phyloP scores from a whole-genome alignment of 2,113 vertebrate species.

The Myotis yumanensis region DNA sequence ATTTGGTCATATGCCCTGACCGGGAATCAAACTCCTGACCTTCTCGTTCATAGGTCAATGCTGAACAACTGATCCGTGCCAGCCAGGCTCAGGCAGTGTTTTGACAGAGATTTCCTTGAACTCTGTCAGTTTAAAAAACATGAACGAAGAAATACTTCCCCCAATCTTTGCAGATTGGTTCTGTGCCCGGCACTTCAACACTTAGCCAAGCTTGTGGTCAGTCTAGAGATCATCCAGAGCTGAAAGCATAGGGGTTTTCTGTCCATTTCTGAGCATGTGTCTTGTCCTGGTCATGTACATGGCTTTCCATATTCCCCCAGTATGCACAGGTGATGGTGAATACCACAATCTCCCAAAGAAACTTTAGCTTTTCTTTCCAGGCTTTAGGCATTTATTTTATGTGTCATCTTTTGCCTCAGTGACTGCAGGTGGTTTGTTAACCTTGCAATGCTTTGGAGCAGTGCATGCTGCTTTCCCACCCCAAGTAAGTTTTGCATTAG shows the following conservation, averaged over 20 bases:
- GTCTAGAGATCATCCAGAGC: neutral
- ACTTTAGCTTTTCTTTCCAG: neutral
- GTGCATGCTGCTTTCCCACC: neutral
- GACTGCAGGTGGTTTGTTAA: neutral
- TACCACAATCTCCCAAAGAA: neutral
- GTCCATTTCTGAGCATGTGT: neutral
- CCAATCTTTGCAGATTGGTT: neutral
- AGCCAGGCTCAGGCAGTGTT: neutral
- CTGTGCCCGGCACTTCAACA: neutral
- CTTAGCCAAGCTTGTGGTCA: neutral
- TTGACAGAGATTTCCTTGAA: neutral
- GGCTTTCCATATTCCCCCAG: neutral
- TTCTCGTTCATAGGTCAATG: too few relatives aligned
- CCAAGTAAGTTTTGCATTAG: neutral
- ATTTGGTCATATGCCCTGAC: too few relatives aligned
- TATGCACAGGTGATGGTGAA: neutral
- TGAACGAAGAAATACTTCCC: neutral
- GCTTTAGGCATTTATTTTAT: neutral
- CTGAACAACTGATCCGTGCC: too few relatives aligned
- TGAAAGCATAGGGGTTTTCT: neutral
- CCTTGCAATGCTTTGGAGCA: neutral
- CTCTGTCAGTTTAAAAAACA: neutral
- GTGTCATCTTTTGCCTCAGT: neutral
- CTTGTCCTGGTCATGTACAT: neutral
- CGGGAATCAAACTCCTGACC: too few relatives aligned